These are phyloP conservation scores for Tethya wilhelma DNA, from an alignment of 37 sponge, comb jelly and placozoan species.

Conservation along the genomic window DNA sequence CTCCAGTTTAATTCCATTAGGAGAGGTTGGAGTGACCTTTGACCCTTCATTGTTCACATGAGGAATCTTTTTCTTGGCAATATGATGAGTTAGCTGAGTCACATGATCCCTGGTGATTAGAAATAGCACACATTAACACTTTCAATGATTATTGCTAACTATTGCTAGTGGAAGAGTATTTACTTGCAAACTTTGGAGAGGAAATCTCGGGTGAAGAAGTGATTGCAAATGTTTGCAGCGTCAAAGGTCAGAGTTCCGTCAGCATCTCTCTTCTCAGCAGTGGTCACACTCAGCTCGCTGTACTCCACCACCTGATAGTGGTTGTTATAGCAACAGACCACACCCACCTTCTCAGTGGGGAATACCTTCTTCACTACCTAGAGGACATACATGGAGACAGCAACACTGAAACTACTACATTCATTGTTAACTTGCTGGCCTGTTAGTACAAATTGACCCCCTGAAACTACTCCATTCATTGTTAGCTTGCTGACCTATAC, in stretches of 20 bases:
- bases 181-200: conserved; percentile 72
- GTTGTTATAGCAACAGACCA: conserved; percentile 82
- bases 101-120: conserved; percentile 56
- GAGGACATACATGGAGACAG: background rate
- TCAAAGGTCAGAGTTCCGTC: conserved; percentile 86
- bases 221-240: conserved; percentile 97
- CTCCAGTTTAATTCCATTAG: conserved; percentile 97
- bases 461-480: background rate
- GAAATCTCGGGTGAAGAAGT: conserved; percentile 90
- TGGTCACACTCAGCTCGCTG: conserved; percentile 89
- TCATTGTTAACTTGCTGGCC: background rate
- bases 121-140: background rate
- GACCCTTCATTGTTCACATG: conserved; percentile 60
- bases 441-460: background rate
- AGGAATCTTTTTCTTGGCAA: conserved; percentile 96
- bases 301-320: conserved; percentile 97
- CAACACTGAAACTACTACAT: background rate
- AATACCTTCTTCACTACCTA: conserved; percentile 90
- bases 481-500: background rate
- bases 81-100: conserved; percentile 74
- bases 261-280: conserved; percentile 73
- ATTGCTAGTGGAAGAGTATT: background rate
- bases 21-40: conserved; percentile 50
- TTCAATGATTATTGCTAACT: background rate
- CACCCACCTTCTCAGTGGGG: conserved; percentile 94